phyloP scores from a whole-genome alignment of 2,888 invertebrate species.

The Luperina nickerlii region DNA sequence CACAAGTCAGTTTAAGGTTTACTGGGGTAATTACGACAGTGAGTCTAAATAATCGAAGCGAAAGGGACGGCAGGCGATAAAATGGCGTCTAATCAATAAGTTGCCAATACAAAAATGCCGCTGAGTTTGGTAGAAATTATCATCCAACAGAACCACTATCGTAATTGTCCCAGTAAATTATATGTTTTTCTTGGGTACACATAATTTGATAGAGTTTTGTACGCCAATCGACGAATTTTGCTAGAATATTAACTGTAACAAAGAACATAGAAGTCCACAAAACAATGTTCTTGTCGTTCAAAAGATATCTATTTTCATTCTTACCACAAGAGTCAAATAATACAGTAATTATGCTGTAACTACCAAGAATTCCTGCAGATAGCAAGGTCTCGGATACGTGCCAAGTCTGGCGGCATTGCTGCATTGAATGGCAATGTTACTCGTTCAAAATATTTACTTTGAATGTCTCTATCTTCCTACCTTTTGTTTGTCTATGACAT shows the following conservation, averaged over 20 bases:
- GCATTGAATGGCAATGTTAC: constrained; percentile 38
- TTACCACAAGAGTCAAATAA: constrained; percentile 17
- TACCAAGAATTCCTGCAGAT: constrained; percentile 34
- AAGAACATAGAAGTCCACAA: not conserved
- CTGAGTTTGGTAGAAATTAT: not conserved
- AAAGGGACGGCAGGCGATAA: not conserved
- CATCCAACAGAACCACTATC: not conserved
- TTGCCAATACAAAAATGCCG: not conserved
- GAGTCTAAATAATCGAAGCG: not conserved
- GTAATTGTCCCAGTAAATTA: not conserved
- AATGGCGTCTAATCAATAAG: not conserved
- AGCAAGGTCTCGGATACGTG: constrained; percentile 36
- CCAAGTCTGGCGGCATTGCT: constrained; percentile 48
- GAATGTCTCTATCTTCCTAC: constrained; percentile 9
- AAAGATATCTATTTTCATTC: not conserved
- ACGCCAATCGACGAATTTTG: not conserved
- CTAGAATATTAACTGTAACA: not conserved
- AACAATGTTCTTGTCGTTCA: not conserved
- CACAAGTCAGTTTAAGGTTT: too few relatives aligned
- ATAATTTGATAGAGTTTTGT: not conserved
- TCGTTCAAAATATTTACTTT: constrained; percentile 34
- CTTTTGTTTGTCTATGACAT: constrained; percentile 9
- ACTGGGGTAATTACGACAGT: not conserved
- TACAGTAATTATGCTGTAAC: constrained; percentile 37
- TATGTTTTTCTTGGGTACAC: not conserved